These are phyloP conservation scores for Tetrao urogallus DNA, from an alignment of 2,113 vertebrate genomes.

Conservation along the genomic window DNA sequence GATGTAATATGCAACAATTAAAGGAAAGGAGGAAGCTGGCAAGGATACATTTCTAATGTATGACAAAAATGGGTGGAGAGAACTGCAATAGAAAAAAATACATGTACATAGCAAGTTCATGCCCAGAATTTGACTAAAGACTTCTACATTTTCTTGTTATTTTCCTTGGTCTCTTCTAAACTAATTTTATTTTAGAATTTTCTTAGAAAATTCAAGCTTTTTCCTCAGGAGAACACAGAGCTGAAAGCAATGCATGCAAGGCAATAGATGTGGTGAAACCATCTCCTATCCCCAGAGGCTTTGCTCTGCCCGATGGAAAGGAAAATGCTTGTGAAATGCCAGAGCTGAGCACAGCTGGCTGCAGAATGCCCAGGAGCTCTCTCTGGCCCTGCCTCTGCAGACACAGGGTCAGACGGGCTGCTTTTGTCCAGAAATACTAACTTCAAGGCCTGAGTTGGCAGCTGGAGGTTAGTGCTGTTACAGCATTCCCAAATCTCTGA, in stretches of 20 bases:
- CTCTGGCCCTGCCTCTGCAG: neutral
- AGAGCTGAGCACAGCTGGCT: neutral
- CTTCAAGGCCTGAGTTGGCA: neutral
- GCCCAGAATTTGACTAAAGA: neutral
- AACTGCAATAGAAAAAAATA: neutral
- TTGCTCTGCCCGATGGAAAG: neutral
- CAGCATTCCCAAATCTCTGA: neutral
- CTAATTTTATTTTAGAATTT: neutral
- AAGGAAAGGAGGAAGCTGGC: neutral
- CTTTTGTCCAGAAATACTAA: constrained; percentile 34
- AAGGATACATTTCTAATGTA: neutral
- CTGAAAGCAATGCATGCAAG: constrained; percentile 18
- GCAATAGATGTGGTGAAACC: constrained; percentile 40
- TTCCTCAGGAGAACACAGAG: constrained; percentile 2
- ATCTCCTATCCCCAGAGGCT: constrained; percentile 39
- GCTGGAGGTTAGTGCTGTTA: neutral
- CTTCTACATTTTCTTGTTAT: neutral
- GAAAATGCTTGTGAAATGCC: constrained; percentile 60
- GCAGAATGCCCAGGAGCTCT: constrained; percentile 5
- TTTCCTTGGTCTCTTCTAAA: constrained; percentile 4
- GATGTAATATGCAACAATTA: neutral
- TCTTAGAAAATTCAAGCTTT: constrained; percentile 26
- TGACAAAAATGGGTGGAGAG: neutral
- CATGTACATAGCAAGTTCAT: neutral
- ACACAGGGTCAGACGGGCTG: neutral